Evolutionary conservation across 2,888 invertebrate genomes (phyloP).

Genomic region (Philhelius pedissequus): DNA sequence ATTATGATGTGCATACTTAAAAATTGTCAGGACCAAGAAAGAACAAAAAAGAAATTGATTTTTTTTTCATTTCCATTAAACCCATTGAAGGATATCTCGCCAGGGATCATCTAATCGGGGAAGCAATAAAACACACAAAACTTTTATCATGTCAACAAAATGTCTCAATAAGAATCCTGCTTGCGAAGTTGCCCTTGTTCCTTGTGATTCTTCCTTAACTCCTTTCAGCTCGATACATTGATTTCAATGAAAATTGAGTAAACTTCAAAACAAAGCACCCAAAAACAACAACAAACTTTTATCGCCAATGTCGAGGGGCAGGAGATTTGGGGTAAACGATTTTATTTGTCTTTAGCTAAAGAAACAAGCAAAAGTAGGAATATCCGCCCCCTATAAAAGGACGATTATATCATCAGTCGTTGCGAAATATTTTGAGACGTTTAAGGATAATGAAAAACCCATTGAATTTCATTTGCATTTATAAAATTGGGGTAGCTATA

Average conservation of each 20-base stretch:
- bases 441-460: constrained; percentile 63
- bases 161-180: constrained; percentile 37
- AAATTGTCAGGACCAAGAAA: background rate
- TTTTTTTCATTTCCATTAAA: constrained; percentile 2
- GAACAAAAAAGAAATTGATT: background rate
- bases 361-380: background rate
- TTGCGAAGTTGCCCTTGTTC: background rate
- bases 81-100: constrained; percentile 18
- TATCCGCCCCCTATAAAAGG: background rate
- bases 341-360: constrained; percentile 36
- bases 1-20: background rate
- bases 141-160: constrained; percentile 51
- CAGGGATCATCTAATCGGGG: constrained; percentile 33
- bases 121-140: constrained; percentile 43
- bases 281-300: background rate
- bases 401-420: constrained; percentile 48
- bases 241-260: constrained; percentile 52
- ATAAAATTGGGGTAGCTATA: constrained; percentile 21
- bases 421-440: constrained; percentile 30
- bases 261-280: constrained; percentile 15
- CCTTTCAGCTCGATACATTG: constrained; percentile 16
- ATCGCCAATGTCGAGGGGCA: background rate
- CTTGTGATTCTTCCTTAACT: background rate
- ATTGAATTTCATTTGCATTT: constrained; percentile 64
- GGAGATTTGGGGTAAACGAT: background rate